These are phyloP conservation scores for Tragelaphus strepsiceros DNA, from an alignment of 2,113 vertebrate species.

Conservation along the genomic window DNA sequence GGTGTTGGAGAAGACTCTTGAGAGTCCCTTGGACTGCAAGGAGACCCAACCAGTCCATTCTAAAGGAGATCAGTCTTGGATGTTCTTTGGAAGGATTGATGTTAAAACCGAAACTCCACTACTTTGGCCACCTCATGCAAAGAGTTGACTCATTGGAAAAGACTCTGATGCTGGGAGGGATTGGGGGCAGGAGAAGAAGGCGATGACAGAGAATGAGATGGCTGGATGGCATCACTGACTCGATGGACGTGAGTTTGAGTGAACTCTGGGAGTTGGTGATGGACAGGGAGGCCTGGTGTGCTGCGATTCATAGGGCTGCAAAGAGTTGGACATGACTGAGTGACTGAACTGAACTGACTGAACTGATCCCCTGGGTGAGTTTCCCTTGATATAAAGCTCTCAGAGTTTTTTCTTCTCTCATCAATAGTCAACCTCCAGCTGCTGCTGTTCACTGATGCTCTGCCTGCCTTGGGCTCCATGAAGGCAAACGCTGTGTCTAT, in stretches of 20 bases:
- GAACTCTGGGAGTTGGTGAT: fast-evolving
- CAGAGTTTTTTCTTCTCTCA: not conserved
- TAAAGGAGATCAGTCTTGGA: not conserved
- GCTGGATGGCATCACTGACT: not conserved
- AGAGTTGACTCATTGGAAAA: not conserved
- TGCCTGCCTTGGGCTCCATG: not conserved
- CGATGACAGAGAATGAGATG: not conserved
- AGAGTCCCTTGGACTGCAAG: not conserved
- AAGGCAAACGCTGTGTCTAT: not conserved
- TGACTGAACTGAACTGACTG: no score
- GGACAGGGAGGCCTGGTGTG: no score
- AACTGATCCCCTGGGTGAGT: not conserved
- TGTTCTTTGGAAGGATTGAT: not conserved
- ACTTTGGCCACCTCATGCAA: not conserved
- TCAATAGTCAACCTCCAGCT: not conserved
- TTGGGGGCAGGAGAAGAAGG: not conserved
- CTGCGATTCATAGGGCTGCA: no score
- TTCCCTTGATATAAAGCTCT: not conserved
- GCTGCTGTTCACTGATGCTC: not conserved
- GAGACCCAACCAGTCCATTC: not conserved
- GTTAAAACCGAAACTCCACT: not conserved
- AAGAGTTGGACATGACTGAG: no score
- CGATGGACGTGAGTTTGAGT: not conserved
- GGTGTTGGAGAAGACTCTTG: not conserved
- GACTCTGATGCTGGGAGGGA: not conserved